Base-by-base conservation (phyloP, 1,140 invertebrate species). In the Drosophila seguyi region DNA sequence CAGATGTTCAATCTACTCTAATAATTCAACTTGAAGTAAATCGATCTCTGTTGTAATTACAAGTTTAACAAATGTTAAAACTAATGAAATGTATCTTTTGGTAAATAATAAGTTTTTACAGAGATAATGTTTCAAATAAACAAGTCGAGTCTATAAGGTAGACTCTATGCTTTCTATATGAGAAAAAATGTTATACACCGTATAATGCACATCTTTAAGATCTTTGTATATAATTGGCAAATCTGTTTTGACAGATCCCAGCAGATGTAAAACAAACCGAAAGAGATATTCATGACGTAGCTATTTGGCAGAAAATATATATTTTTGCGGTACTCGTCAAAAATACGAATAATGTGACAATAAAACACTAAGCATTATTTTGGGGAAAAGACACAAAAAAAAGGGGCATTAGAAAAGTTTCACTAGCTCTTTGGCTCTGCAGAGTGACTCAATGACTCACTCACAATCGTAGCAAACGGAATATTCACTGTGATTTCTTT, bases 381-480 rank as follows among this genome's bases (percentile, higher is more conserved):
- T 11, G 27, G 6, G 18, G 29, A 34, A 14, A 31, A 31, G 6
- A 8, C 18, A 44, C 1, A 14, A 18, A 16, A 38, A 38, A 27
- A 14, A 45, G 14, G 14, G 14, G 14, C 31, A 53, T 61, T 34
- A 13, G 16, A 29, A 57, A 22, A 11, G 20, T 53, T 55, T 25
- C 2, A 14, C 7, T 52, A 6, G n/a, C n/a, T 47, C 14, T 50
- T 0, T 50, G 11, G 18, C 7, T 52, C 14, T 62, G 36, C 20
- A 36, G 14, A 63, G 16, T 60, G 36, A 60, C 34, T 65, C 38
- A 61, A 41, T 42, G 55, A 25, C 27, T 55, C 48, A 45, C n/a
- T 55, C 18, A 16, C 6, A 34, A 16, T 53, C 20, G 39, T 41
- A 22, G 27, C 25, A 20, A 68, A 53, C 20, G 25, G 20, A 67